These are phyloP conservation scores for Ptychochromis oligacanthus DNA, from an alignment of 2,113 vertebrate genomes.

Conservation along the genomic window DNA sequence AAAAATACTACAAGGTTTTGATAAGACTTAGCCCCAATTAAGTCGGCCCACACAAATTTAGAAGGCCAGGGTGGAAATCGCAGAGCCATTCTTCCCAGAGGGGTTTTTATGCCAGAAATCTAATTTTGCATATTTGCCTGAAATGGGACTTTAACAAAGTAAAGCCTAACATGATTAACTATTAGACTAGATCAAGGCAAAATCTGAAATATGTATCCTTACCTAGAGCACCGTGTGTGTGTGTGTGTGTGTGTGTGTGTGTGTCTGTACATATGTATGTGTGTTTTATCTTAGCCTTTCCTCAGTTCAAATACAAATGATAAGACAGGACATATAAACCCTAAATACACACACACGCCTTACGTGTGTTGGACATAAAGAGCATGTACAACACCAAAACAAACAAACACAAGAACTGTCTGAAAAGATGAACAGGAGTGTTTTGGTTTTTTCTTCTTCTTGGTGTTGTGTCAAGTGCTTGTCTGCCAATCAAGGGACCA, in stretches of 20 bases:
- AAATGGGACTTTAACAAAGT: slow-evolving; percentile 60
- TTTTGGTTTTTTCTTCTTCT: background rate
- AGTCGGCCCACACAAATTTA: slow-evolving; percentile 66
- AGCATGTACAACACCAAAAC: background rate
- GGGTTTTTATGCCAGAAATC: slow-evolving; percentile 56
- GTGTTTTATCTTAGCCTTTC: slow-evolving; percentile 6
- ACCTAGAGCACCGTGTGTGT: slow-evolving; percentile 13
- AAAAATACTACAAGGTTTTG: slow-evolving; percentile 67
- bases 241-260: background rate
- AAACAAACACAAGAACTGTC: background rate
- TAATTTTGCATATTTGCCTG: slow-evolving; percentile 54
- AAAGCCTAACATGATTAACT: slow-evolving; percentile 60
- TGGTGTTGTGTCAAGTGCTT: slow-evolving; percentile 34
- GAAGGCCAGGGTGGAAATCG: slow-evolving; percentile 57
- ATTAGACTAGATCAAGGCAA: slow-evolving; percentile 51
- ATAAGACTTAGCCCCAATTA: slow-evolving; percentile 76
- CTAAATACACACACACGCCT: background rate
- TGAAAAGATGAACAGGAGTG: background rate
- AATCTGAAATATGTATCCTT: slow-evolving; percentile 41
- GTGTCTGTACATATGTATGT: slow-evolving; percentile 15
- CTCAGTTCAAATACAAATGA: background rate
- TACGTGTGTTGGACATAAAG: background rate
- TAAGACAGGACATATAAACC: background rate
- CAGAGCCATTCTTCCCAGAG: slow-evolving; percentile 50
- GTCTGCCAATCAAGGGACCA: slow-evolving; percentile 51